Base-by-base conservation (phyloP, 1,140 invertebrate genomes). In the Pseudomyrmex flavicornis region DNA sequence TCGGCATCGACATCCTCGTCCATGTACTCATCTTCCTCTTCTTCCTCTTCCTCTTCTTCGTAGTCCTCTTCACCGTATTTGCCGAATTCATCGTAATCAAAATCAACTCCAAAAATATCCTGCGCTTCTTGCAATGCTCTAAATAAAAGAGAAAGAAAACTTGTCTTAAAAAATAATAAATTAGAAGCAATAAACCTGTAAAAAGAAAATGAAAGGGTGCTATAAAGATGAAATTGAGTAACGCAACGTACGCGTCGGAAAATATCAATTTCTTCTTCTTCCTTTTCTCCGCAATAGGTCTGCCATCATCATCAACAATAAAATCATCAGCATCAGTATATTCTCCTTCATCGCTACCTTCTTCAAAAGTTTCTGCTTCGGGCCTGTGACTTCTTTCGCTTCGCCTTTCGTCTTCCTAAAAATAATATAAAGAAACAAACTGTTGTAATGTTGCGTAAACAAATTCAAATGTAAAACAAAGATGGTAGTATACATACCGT, bases 101-200 rank as follows among this genome's bases (percentile, higher is more conserved):
- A 99, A 93, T 99, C 98, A 22, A 99, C 98, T 76, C 99, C 99
- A 94, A 99, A 99, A 87, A 99, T 99, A 92, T 99, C 99, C 94
- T 99, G 98, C 72, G 99, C 99, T 94, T 99, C 98, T 96, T 99
- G 99, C 44, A 99, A 94, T 0, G 98, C 97, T 5, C 97, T 98
- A 92, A 58, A 92, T 91, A 52, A 61, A 46, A 59, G 50, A 80
- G 74, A 63, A 4, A 61, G 22, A 73, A 2, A 7, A 26, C 1
- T 50, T 61, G 22, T 48, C 2, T 17, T 26, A 59, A 56, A 58
- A 13, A 2, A 65, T 5, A 0, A 1, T 26, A 54, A 76, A 5
- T 20, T 8, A 1, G 1, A 22, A 17, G 12, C 65, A 10, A 48
- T 50, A 44, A 54, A 52, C 26, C 22, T 46, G 20, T 62, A 9